Evolutionary conservation across 2,797 vertebrate genomes (phyloP).

Genomic region (Melopsittacus undulatus): DNA sequence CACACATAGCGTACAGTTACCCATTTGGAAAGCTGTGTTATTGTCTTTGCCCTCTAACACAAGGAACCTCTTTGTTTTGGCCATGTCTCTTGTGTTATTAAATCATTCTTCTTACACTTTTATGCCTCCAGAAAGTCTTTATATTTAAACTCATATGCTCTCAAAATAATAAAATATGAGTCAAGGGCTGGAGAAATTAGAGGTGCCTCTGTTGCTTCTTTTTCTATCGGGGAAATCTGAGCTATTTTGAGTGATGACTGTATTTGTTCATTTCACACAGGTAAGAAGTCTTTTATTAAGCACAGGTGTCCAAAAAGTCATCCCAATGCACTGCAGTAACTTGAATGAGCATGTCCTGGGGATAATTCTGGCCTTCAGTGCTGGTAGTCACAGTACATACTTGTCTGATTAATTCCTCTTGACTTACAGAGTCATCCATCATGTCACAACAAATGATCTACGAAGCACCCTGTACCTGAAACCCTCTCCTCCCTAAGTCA

Average conservation of each 20-base stretch:
- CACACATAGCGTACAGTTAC: not conserved
- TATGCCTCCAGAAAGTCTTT: not conserved
- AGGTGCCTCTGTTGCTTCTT: not conserved
- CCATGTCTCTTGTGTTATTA: not conserved
- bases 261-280: not conserved
- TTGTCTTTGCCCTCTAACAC: not conserved
- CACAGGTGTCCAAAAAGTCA: constrained; percentile 14
- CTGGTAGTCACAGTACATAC: constrained; percentile 34
- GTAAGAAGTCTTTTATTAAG: constrained; percentile 29
- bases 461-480: constrained; percentile 12
- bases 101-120: not conserved
- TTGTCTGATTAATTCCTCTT: constrained; percentile 48
- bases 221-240: not conserved
- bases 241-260: not conserved
- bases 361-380: constrained; percentile 25
- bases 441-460: constrained; percentile 14
- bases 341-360: constrained; percentile 36
- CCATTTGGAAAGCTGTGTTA: not conserved
- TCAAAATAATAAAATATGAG: not conserved
- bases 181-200: not conserved
- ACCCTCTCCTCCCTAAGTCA: not conserved
- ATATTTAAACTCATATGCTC: not conserved
- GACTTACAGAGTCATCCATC: constrained; percentile 43
- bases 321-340: constrained; percentile 27
- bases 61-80: not conserved